Conservation (phyloP, 2,888 invertebrate genomes). For the Lithophane ornitopus region DNA sequence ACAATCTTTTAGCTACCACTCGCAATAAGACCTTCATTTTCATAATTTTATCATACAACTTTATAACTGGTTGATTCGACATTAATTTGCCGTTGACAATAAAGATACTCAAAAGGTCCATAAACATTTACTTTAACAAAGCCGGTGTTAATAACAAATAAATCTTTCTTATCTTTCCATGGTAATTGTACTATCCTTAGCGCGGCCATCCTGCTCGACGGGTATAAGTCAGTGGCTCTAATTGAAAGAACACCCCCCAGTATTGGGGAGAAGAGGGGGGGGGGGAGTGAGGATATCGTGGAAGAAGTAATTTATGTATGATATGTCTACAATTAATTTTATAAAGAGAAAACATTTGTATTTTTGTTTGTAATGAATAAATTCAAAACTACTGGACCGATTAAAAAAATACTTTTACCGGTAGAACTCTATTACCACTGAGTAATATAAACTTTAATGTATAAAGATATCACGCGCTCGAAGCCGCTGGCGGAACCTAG, state of each 20-base stretch:
- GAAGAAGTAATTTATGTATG: constrained; percentile 28
- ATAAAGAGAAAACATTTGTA: too few relatives aligned
- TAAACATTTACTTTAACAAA: not conserved
- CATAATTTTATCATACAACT: not conserved
- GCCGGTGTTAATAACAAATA: constrained; percentile 4
- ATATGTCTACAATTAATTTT: not conserved
- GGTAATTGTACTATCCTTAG: constrained; percentile 24
- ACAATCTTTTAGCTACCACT: not conserved
- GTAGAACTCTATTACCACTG: too few relatives aligned
- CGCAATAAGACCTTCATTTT: not conserved
- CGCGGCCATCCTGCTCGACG: constrained; percentile 4
- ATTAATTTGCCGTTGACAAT: not conserved
- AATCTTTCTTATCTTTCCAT: constrained; percentile 16
- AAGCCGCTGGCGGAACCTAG: too few relatives aligned
- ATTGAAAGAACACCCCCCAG: constrained; percentile 47
- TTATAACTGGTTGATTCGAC: not conserved
- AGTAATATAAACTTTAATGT: too few relatives aligned
- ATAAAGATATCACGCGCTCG: too few relatives aligned
- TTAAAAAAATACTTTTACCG: too few relatives aligned
- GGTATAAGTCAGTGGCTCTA: constrained; percentile 43
- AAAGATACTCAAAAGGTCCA: not conserved
- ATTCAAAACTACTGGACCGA: too few relatives aligned
- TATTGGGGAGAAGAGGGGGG: not conserved
- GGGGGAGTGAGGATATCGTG: not conserved
- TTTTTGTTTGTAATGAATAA: too few relatives aligned